These are phyloP conservation scores for Heliconius sara DNA, from an alignment of 2,888 invertebrate species.

Conservation along the genomic window DNA sequence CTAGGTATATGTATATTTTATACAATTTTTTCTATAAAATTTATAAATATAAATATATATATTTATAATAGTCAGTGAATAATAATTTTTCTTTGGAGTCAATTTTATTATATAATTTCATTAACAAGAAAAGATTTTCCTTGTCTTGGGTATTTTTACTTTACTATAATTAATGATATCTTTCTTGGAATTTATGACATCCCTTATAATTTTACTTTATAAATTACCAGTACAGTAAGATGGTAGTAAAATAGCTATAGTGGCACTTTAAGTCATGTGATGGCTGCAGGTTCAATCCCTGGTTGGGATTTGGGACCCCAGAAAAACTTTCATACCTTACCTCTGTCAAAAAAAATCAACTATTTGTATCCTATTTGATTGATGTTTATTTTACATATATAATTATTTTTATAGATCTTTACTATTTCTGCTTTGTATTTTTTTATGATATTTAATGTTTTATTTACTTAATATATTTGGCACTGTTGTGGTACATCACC, in stretches of 20 bases:
- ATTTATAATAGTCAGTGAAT: no score
- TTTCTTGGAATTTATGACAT: neutral
- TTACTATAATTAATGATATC: neutral
- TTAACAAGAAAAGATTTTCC: neutral
- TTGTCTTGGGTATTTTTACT: slow-evolving; percentile 5
- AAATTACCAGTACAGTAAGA: neutral
- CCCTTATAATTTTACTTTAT: neutral
- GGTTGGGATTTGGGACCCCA: no score
- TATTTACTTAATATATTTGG: neutral
- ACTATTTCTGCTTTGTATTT: neutral
- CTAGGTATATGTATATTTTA: no score
- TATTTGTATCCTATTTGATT: no score
- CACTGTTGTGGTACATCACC: no score
- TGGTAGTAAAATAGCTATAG: neutral
- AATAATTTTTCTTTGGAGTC: neutral
- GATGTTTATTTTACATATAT: neutral
- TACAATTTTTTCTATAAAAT: no score
- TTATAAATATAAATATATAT: no score
- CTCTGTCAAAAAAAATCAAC: no score
- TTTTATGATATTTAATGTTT: neutral
- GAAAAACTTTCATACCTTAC: no score
- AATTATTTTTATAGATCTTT: neutral
- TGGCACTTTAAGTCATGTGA: no score
- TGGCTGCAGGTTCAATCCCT: no score
- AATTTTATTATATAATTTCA: neutral